Evolutionary conservation across 2,888 invertebrate species (phyloP), one percentile per base, ranked within the genome.

Genomic region (Merodon equestris): DNA sequence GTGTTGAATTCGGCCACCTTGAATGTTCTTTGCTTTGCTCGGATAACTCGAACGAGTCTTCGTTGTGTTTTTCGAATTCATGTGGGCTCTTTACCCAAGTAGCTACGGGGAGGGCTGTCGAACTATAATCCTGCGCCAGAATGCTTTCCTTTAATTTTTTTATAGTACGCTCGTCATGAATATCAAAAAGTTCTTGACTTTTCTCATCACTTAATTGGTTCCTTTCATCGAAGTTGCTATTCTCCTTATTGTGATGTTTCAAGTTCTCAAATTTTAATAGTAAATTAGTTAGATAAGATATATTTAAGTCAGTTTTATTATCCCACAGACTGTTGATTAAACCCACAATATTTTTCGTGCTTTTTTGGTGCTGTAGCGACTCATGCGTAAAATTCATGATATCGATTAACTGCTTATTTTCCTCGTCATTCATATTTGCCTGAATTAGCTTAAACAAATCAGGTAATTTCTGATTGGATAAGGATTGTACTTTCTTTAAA

Each of bases 251-350:
- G 13, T 71, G 75, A 51, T 71, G 70, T 57, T 82, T 82, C 13
- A 82, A 72, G 14, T 82, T 60, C 63, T 86, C 86, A 68, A 86
- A 87, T 50, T 83, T 85, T 0, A 83, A 77, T 34, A 89, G 68
- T 0, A 87, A 85, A 13, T 87, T 86, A 17, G 86, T 85, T 12
- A 89, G 75, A 19, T 84, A 84, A 0, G 81, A 82, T 42, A 86
- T 81, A 72, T 89, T 87, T 15, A 88, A 76, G 66, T 88, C 86
- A 14, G 87, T 82, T 64, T 86, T 85, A 47, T 86, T 87, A 50
- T 85, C 86, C 9, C 54, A 58, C 1, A 87, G 84, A 54, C 85
- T 86, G 63, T 88, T 88, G 1, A 89, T 86, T 72, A 88, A 86
- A 12, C 88, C 85, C 60, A 85, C 85, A 18, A 88, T 83, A 66